Percentiles rank a stretch among this genome's conserved stretches.
These are phyloP conservation scores for Brienomyrus brachyistius DNA, from an alignment of 2,113 vertebrate species.

Conservation along the genomic window DNA sequence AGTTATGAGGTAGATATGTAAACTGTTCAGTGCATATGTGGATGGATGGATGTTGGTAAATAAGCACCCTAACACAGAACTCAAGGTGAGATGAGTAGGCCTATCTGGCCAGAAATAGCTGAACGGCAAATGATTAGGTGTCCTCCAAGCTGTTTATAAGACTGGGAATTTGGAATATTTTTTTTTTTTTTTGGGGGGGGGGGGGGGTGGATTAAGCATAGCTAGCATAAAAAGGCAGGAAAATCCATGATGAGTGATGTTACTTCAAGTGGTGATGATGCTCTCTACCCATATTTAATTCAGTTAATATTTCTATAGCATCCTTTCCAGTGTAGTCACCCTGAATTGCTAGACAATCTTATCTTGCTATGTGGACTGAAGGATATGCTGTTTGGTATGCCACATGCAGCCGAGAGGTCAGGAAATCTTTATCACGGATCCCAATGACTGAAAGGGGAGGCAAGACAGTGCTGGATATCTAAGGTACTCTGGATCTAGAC, in stretches of 20 bases:
- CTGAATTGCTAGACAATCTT: background rate
- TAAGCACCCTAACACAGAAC: background rate
- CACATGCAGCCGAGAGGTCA: background rate
- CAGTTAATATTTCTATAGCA: background rate
- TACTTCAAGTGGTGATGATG: background rate
- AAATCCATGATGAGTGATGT: background rate
- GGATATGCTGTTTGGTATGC: background rate
- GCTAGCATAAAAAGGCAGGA: background rate
- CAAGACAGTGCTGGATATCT: background rate
- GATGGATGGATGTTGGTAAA: background rate
- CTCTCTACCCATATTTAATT: background rate
- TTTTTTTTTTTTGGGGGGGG: background rate
- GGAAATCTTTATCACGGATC: background rate
- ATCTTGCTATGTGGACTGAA: background rate
- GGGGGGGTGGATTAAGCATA: background rate
- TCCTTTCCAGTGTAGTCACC: background rate
- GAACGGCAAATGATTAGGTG: background rate
- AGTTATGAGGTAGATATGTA: background rate
- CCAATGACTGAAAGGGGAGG: background rate
- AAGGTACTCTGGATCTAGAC: background rate
- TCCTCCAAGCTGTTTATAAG: background rate
- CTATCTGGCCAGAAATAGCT: background rate
- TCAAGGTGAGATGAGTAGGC: background rate
- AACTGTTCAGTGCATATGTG: background rate
- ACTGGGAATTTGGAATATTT: background rate